A percentile compares a stretch with the other conserved stretches of the same genome.
phyloP scores from a whole-genome alignment of 2,113 vertebrate genomes.

The Macrotus californicus region DNA sequence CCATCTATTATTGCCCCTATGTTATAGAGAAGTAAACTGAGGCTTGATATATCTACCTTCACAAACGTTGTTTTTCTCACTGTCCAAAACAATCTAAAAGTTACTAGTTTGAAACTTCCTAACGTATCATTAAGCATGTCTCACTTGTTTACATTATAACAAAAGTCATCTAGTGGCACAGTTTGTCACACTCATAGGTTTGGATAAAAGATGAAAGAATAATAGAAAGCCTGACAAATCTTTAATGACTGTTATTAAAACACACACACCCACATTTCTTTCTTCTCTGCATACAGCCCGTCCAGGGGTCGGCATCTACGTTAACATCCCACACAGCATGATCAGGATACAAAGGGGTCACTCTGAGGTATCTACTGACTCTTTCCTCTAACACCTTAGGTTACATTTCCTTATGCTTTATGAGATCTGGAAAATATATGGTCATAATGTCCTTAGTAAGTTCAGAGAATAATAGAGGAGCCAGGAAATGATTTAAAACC shows the following conservation, averaged over 20 bases:
- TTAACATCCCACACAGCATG: neutral
- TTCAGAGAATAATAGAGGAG: constrained; percentile 33
- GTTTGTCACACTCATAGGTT: neutral
- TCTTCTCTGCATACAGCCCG: neutral
- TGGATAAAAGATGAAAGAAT: constrained; percentile 33
- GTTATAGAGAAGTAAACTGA: neutral
- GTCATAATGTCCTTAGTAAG: constrained; percentile 18
- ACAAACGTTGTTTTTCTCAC: neutral
- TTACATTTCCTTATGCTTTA: neutral
- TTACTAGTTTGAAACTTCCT: neutral
- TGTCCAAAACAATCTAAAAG: neutral
- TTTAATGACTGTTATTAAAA: constrained; percentile 4
- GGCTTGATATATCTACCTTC: neutral
- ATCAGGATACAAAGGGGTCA: neutral
- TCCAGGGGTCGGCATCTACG: neutral
- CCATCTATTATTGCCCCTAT: neutral
- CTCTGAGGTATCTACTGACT: neutral
- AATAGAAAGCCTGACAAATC: constrained; percentile 34
- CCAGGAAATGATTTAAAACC: constrained; percentile 35
- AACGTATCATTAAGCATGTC: neutral
- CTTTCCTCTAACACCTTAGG: neutral
- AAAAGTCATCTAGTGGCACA: neutral
- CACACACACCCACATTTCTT: neutral
- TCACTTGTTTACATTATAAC: neutral
- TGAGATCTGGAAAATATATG: constrained; percentile 16